Evolutionary conservation across 1,140 invertebrate genomes (phyloP), one percentile per base, ranked within the genome.

Genomic region (Drosophila albomicans): DNA sequence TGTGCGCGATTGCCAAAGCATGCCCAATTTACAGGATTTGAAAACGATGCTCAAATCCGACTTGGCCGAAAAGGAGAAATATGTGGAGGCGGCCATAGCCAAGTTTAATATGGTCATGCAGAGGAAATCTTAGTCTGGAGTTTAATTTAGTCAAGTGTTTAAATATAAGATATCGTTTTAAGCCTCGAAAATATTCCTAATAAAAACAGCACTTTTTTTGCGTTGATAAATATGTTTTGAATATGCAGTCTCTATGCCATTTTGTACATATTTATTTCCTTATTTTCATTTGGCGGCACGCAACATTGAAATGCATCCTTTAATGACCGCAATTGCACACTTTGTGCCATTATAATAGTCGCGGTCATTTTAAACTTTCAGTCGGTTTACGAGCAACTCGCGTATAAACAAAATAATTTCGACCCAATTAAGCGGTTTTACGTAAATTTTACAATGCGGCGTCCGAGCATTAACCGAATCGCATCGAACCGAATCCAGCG

Each of bases 1-100:
- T 91, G 93, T 96, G n/a, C 94, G 95, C 61, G 95, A 95, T 49
- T 96, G 95, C 74, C 94, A 94, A 20, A 94, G 94, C 73, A 93
- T 95, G 91, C 95, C 95, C 0, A 95, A 96, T 86, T 90, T 96
- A 56, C 93, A 94, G 72, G 94, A 94, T 78, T 91, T 96, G 57
- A 94, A 95, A 35, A 94, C 94, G 52, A 91, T 94, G 66, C 93
- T 96, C 67, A 95, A 95, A 66, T 94, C 94, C 75, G 93, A 94
- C 4, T 78, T 95, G 52, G 93, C 79, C 58, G 91, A 93, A 78
- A 93, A 94, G 51, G 94, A 94, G 32, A 91, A 91, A 69, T 92
- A 79, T 67, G 91, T 91, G 0, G 20, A 41, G 4, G 77, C 82
- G 32, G 84, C 84, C 35, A 66, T 88, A 32, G 32, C 45, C 13